Evolutionary conservation across 2,888 invertebrate species (phyloP), one percentile per base, ranked within the genome.

Genomic region (Parochlus steinenii): DNA sequence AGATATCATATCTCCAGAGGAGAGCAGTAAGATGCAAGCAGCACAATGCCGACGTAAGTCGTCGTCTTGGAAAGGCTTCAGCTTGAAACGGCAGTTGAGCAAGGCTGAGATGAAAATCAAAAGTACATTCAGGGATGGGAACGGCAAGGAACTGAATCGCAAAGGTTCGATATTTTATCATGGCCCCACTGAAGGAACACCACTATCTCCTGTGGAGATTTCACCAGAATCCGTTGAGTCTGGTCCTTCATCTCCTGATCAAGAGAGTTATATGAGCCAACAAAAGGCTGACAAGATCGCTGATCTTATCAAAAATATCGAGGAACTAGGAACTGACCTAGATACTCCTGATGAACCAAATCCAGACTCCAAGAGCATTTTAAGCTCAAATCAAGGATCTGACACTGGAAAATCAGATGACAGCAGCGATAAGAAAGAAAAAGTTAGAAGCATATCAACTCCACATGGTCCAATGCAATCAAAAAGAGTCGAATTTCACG

Each of bases 31-130:
- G 45, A 59, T 60, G 41, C 67, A 67, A 48, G 47, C 56, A 24
- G 42, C 44, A 16, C 56, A 62, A 42, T 53, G 55, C 34, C 58
- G 74, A 41, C 65, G 75, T 45, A 73, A 74, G 47, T 56, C 58
- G 20, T 67, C 71, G 43, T 57, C 67, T 39, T 80, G 81, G 78
- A 80, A 78, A 57, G 70, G 71, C 40, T 80, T 81, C 62, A 79
- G 74, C 55, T 63, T 83, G 40, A 83, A 83, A 57, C 71, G 81
- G 46, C 81, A 82, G 58, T 66, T 83, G 46, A 80, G 79, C 42
- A 77, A 70, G 58, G 82, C 81, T 45, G 79, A 80, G 53, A 62
- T 75, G 48, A 79, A 75, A 55, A 60, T 76, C 41, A 76, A 76
- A 53, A 74, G 72, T 47, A 73, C 71, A 30, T 71, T 70, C 19